Conservation (phyloP, 1,140 invertebrate species). For the Dryas iulia region DNA sequence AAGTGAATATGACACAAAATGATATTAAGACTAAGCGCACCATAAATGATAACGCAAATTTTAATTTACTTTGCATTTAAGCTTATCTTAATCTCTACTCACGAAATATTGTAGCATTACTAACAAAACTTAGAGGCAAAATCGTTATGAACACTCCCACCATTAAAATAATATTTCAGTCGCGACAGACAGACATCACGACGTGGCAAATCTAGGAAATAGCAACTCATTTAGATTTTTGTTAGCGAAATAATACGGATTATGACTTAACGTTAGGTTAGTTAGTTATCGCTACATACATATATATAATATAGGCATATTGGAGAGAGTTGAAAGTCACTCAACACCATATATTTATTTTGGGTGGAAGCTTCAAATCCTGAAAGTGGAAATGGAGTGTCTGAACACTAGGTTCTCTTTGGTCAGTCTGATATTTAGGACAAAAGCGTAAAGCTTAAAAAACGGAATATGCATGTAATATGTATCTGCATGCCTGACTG, state of each 20-base stretch:
- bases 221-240: conserved; percentile 28
- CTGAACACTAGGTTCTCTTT: too few species aligned
- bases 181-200: conserved; percentile 47
- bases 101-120: conserved; percentile 53
- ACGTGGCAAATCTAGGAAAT: conserved; percentile 32
- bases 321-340: too few species aligned
- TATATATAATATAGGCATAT: too few species aligned
- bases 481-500: neutral
- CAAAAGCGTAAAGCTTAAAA: too few species aligned
- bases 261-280: neutral
- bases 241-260: conserved; percentile 11
- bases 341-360: too few species aligned
- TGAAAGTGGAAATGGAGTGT: too few species aligned
- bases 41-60: conserved; percentile 34
- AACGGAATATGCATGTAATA: too few species aligned
- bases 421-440: too few species aligned
- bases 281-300: too few species aligned
- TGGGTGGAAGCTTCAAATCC: too few species aligned
- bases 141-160: conserved; percentile 46
- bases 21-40: conserved; percentile 5
- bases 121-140: conserved; percentile 40
- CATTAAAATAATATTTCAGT: conserved; percentile 54
- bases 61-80: conserved; percentile 39
- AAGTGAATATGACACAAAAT: conserved; percentile 15
- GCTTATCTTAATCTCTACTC: conserved; percentile 55